Evolutionary conservation across 2,888 invertebrate species (phyloP), one percentile per base, ranked within the genome.

Genomic region (Apodemia zela): DNA sequence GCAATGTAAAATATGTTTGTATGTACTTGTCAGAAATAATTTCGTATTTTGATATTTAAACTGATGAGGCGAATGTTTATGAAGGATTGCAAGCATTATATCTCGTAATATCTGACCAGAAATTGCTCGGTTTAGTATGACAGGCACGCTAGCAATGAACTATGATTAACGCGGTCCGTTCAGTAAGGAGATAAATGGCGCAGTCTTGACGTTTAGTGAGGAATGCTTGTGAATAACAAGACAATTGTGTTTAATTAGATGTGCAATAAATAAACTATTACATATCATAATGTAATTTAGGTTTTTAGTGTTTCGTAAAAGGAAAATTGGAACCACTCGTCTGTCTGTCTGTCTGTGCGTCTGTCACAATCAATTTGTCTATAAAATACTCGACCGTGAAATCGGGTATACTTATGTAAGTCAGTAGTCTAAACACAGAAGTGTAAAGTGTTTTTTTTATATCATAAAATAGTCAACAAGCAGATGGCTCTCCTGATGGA

Each of bases 161-260:
- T 67, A 62, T 66, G 68, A 69, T 69, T 69, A 68, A 65, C 67
- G 64, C 67, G 63, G 61, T 42, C 59, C 62, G 62, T 64, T 68
- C 65, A 61, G 64, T 66, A 66, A 63, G 61, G 65, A 66, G 68
- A 69, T 64, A 66, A 67, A 69, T 68, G 66, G 65, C 62, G 60
- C 67, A 59, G 63, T 42, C 62, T 42, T 57, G 65, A 54, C 64
- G 61, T 57, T 65, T 64, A 60, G 54, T 51, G 35, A 42, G 65
- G 68, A 67, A 68, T 69, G 67, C 62, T 60, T 62, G 65, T 63
- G 60, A 63, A 66, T 67, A 64, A 66, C 64, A 60, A 49, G 47
- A 63, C 63, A 65, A 63, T 63, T 59, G 21, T 13, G 45, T 66
- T 67, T 66, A 67, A 66, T 66, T 62, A 62, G 64, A 51, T 21